phyloP scores from a whole-genome alignment of 1,140 invertebrate genomes.

The Sesamia nonagrioides region DNA sequence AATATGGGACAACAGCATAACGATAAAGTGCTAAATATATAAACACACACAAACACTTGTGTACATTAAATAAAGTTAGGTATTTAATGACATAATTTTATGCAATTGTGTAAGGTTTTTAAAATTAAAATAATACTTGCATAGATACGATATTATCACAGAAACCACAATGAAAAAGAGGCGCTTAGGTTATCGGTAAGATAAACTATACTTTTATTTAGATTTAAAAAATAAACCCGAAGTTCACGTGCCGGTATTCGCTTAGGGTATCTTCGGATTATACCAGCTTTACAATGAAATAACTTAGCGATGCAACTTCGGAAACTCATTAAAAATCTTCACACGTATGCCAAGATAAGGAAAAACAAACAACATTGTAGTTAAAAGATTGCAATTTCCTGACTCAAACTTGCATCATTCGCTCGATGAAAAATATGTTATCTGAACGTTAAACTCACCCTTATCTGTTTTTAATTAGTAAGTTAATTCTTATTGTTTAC shows the following conservation, averaged over 20 bases:
- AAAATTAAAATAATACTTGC: no score
- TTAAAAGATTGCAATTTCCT: not conserved
- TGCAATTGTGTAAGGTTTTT: not conserved
- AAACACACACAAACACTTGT: no score
- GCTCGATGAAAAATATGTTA: not conserved
- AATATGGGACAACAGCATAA: no score
- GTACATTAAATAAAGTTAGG: no score
- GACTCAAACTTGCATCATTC: conserved; percentile 14
- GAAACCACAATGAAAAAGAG: conserved; percentile 1
- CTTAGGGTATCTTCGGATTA: not conserved
- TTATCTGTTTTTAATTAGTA: not conserved
- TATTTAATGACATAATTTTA: not conserved
- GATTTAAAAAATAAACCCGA: no score
- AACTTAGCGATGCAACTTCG: not conserved
- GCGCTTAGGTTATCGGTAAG: not conserved
- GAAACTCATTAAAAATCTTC: not conserved
- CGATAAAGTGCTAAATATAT: no score
- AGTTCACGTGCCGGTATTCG: not conserved
- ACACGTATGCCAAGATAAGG: conserved; percentile 11
- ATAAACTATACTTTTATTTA: not conserved
- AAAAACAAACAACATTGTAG: conserved; percentile 9
- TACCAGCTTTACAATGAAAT: not conserved
- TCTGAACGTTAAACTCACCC: not conserved
- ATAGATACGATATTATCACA: conserved; percentile 3
- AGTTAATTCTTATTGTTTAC: not conserved